These are phyloP conservation scores for Drosophila macrothrix DNA, from an alignment of 2,888 invertebrate genomes.

Conservation along the genomic window DNA sequence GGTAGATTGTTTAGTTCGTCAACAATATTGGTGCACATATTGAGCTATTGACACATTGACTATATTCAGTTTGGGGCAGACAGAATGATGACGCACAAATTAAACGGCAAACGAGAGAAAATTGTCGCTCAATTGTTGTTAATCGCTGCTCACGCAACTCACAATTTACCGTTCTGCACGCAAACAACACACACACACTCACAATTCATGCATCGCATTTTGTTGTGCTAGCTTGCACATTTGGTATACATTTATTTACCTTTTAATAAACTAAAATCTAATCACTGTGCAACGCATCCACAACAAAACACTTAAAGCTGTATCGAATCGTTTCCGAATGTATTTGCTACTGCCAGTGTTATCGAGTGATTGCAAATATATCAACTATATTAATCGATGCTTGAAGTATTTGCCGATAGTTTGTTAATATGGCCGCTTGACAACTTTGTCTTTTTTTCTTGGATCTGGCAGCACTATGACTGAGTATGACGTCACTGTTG, in stretches of 20 bases:
- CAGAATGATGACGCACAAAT: constrained; percentile 75
- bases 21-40: constrained; percentile 57
- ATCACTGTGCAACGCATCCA: constrained; percentile 34
- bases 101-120: constrained; percentile 52
- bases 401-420: background rate
- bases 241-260: constrained; percentile 48
- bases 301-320: constrained; percentile 28
- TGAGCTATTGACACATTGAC: constrained; percentile 12
- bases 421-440: constrained; percentile 14
- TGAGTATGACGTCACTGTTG: constrained; percentile 11
- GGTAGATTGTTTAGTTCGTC: constrained; percentile 57
- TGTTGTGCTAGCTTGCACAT: background rate
- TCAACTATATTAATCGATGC: constrained; percentile 1
- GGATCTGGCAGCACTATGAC: constrained; percentile 14
- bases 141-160: constrained; percentile 9
- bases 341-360: constrained; percentile 5
- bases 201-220: constrained; percentile 1
- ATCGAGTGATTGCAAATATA: constrained; percentile 15
- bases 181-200: background rate
- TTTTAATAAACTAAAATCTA: constrained; percentile 50
- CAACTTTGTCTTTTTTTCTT: accelerated
- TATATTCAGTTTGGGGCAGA: constrained; percentile 19
- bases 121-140: constrained; percentile 21
- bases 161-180: background rate
- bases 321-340: constrained; percentile 28